Conservation (phyloP, 2,797 vertebrate genomes). For the Propithecus deckenii region DNA sequence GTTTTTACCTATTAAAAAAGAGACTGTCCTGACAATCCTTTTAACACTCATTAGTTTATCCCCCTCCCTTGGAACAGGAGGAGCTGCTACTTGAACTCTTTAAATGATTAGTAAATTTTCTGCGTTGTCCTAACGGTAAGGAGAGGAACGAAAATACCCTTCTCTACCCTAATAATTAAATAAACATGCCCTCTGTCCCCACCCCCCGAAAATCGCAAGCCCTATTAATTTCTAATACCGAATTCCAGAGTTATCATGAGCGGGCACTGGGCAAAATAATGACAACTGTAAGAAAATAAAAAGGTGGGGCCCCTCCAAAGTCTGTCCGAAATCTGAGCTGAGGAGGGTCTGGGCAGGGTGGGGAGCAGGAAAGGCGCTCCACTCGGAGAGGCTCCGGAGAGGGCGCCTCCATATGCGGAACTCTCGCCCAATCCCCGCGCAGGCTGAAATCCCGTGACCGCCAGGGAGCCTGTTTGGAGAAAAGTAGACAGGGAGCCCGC, state of each 20-base stretch:
- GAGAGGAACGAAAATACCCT: not conserved
- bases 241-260: not conserved
- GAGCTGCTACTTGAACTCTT: not conserved
- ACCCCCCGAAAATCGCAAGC: not conserved
- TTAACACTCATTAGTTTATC: not conserved
- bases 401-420: constrained; percentile 77
- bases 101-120: not conserved
- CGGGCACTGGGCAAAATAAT: not conserved
- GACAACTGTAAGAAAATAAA: not conserved
- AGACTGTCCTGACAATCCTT: not conserved
- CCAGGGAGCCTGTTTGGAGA: constrained; percentile 79
- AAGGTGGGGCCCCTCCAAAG: not conserved
- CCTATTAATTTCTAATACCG: not conserved
- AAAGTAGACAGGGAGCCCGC: constrained; percentile 78
- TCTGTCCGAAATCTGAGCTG: not conserved
- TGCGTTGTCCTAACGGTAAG: not conserved
- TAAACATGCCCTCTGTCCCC: not conserved
- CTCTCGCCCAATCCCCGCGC: constrained; percentile 82
- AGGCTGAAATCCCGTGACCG: constrained; percentile 80
- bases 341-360: not conserved
- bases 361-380: constrained; percentile 16
- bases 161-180: not conserved
- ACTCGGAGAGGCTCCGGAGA: constrained; percentile 72
- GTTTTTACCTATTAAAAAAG: not conserved
- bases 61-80: not conserved